Conservation (phyloP, 2,797 vertebrate species). For the Sorex maritimensis region DNA sequence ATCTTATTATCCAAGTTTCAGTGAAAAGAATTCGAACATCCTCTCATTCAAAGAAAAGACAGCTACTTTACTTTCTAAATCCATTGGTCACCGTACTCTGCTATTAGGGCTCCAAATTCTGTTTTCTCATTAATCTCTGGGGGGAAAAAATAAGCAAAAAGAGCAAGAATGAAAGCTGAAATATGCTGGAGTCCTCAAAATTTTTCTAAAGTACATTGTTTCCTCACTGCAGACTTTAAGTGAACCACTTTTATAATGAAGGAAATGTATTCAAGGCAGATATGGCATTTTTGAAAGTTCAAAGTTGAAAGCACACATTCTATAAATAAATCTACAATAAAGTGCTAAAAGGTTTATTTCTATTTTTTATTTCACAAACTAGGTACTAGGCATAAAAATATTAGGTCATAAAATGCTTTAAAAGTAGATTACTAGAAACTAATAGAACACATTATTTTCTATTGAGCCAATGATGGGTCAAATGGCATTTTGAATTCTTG, state of each 20-base stretch:
- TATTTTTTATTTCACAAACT: conserved; percentile 89
- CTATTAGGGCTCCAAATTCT: conserved; percentile 6
- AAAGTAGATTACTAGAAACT: conserved; percentile 89
- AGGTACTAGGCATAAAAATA: conserved; percentile 89
- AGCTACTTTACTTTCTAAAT: conserved; percentile 44
- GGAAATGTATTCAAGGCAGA: conserved; percentile 83
- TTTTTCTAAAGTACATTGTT: conserved; percentile 77
- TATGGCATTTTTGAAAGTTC: conserved; percentile 87
- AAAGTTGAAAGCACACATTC: conserved; percentile 86
- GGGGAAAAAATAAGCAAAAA: conserved; percentile 72
- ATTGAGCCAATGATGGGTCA: conserved; percentile 89
- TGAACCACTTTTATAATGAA: conserved; percentile 78
- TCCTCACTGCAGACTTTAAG: conserved; percentile 79
- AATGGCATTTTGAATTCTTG: conserved; percentile 89
- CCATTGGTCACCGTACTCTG: neutral
- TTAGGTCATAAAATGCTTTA: conserved; percentile 89
- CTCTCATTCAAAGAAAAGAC: conserved; percentile 47
- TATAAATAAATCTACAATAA: conserved; percentile 90
- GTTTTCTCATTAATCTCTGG: conserved; percentile 19
- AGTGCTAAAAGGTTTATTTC: conserved; percentile 89
- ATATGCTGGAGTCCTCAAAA: conserved; percentile 77
- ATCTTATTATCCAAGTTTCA: conserved; percentile 77
- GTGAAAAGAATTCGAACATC: conserved; percentile 67
- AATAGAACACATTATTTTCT: conserved; percentile 90
- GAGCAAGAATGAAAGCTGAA: conserved; percentile 71